Evolutionary conservation across 2,888 invertebrate genomes (phyloP).

Genomic region (Bedellia somnulentella): DNA sequence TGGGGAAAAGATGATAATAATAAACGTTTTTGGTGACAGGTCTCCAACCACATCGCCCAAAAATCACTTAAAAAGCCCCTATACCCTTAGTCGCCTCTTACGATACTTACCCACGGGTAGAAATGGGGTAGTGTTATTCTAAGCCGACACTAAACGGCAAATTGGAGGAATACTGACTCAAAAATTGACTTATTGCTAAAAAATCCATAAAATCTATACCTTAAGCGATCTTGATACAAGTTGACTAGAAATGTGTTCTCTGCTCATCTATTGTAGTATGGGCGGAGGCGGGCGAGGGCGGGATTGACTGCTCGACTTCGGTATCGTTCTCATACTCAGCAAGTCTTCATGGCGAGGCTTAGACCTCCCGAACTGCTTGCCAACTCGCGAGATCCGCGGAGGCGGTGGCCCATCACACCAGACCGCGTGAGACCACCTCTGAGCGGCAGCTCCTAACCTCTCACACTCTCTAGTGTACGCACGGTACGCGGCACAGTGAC

Average conservation of each 20-base stretch:
- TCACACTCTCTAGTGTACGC: constrained; percentile 89
- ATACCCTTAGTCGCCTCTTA: too few relatives aligned
- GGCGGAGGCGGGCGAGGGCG: constrained; percentile 48
- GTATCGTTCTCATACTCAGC: constrained; percentile 25
- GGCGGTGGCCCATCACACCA: constrained; percentile 62
- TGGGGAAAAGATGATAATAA: too few relatives aligned
- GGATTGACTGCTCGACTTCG: constrained; percentile 21
- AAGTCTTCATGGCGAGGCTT: constrained; percentile 17
- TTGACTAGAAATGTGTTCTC: constrained; percentile 48
- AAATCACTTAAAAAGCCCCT: too few relatives aligned
- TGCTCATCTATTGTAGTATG: constrained; percentile 28
- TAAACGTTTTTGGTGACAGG: too few relatives aligned
- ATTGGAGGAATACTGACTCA: too few relatives aligned
- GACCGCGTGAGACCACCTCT: constrained; percentile 71
- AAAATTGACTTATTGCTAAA: too few relatives aligned
- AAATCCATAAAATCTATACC: too few relatives aligned
- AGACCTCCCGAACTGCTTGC: constrained; percentile 12
- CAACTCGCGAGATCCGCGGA: constrained; percentile 32
- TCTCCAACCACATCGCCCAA: too few relatives aligned
- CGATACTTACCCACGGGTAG: too few relatives aligned
- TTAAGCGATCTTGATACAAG: too few relatives aligned
- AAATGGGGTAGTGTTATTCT: too few relatives aligned
- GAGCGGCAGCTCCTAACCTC: constrained; percentile 71
- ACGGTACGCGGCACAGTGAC: constrained; percentile 87
- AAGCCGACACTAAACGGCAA: too few relatives aligned